Evolutionary conservation across 2,113 vertebrate genomes (phyloP).

Genomic region (Pseudorectes ferrugineus): DNA sequence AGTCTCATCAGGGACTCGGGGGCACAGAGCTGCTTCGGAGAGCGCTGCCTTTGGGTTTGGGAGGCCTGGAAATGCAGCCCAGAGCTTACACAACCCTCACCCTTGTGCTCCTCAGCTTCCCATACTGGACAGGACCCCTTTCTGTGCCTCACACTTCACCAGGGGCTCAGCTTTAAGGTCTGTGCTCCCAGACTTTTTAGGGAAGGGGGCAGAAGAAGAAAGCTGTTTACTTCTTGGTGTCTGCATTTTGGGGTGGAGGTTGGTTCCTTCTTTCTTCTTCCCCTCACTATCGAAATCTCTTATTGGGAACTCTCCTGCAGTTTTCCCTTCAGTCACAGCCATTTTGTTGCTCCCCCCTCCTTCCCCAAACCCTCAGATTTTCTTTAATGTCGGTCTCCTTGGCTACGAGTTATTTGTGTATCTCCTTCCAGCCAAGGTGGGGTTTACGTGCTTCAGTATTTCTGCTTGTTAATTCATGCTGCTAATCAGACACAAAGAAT

Average conservation of each 20-base stretch:
- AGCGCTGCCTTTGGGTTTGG: rapidly evolving
- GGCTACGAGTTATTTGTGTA: constrained; percentile 29
- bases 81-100: not conserved
- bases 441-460: constrained; percentile 51
- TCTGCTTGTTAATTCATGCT: constrained; percentile 71
- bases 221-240: not conserved
- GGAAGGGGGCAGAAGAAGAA: not conserved
- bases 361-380: not conserved
- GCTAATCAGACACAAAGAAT: constrained; percentile 65
- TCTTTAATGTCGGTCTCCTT: constrained; percentile 39
- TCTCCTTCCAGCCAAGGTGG: constrained; percentile 68
- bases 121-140: not conserved
- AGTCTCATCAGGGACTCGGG: not conserved
- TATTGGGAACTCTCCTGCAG: not conserved
- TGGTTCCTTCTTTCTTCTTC: not conserved
- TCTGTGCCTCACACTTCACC: not conserved
- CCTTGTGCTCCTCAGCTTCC: not conserved
- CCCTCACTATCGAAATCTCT: rapidly evolving
- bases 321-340: not conserved
- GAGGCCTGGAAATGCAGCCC: not conserved
- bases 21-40: rapidly evolving
- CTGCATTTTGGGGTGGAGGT: not conserved
- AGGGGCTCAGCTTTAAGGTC: not conserved
- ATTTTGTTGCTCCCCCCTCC: not conserved
- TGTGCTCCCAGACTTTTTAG: not conserved